Base-by-base conservation (phyloP, 2,797 vertebrate species). In the Cyclura pinguis region DNA sequence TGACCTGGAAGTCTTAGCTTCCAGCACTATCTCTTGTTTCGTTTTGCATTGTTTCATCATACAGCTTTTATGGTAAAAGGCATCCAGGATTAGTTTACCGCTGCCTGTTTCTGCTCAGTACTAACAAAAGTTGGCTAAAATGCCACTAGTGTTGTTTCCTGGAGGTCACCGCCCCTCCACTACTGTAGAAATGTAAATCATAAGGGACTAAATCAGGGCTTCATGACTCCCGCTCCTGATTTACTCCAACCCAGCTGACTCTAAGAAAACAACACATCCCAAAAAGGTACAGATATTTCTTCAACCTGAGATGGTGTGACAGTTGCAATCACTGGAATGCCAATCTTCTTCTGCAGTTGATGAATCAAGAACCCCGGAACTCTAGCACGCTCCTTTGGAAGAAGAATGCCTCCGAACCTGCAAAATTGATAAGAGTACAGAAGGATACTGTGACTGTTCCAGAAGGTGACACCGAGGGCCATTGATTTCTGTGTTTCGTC, bases 251-350 rank as follows among this genome's bases (percentile, higher is more conserved):
- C n/a, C 32, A n/a, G 14, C 32, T 35, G 13, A 73, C 64, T 67
- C 64, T 67, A 67, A 67, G 64, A 67, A 67, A 72, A 72, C 38
- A 16, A 6, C 35, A 27, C 38, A 6, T 27, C 27, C 69, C 35
- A 72, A 55, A 35, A 38, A 57, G 12, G 69, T 10, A 24, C 8
- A 82, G 42, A 47, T 77, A 32, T 84, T 88, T 86, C 67, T 69
- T 67, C 85, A 90, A 80, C 73, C 91, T 85, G 42, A 94, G 55
- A n/a, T 82, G 89, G 52, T 22, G 57, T 91, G 89, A 88, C 82
- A 94, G 90, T 90, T 88, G 64, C 20, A 73, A n/a, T 8, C 29
- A 16, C 7, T 69, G 59, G 9, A 73, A 32, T 18, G 7, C 4
- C 24, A 6, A 10, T 50, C 8, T 72, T 73, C 47, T 42, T n/a